These are phyloP conservation scores for Hyles lineata DNA, from an alignment of 2,888 invertebrate genomes.

Conservation along the genomic window DNA sequence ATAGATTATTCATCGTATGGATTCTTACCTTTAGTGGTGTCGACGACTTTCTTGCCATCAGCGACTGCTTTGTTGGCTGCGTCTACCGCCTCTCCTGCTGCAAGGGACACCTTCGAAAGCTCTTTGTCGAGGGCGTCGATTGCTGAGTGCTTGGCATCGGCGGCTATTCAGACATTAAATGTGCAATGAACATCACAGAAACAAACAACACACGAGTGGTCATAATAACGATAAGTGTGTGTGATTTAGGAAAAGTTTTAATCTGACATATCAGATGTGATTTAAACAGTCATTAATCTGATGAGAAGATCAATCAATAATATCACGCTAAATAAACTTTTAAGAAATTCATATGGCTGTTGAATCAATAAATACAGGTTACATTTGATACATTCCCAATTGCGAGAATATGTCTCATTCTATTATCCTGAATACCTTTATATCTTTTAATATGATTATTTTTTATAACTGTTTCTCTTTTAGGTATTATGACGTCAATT, in stretches of 20 bases:
- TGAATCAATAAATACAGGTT: no score
- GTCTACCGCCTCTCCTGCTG: slow-evolving; percentile 78
- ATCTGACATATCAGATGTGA: no score
- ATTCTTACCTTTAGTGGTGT: slow-evolving; percentile 77
- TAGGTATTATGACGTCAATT: slow-evolving; percentile 3
- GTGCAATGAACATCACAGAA: slow-evolving; percentile 8
- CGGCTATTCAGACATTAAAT: slow-evolving; percentile 53
- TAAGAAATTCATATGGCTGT: no score
- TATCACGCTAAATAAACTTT: no score
- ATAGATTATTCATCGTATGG: no score
- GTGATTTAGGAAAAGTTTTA: no score
- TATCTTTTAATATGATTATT: not conserved
- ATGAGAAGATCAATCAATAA: no score
- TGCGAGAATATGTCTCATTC: no score
- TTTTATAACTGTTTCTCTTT: not conserved
- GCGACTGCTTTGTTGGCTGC: slow-evolving; percentile 75
- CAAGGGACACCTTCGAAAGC: slow-evolving; percentile 76
- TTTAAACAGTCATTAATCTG: no score
- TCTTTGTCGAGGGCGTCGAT: slow-evolving; percentile 83
- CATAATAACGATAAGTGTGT: no score
- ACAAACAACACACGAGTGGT: not conserved
- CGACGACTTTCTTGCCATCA: slow-evolving; percentile 79
- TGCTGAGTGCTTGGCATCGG: slow-evolving; percentile 76
- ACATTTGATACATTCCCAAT: no score
- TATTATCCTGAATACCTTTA: no score